Percentiles rank a stretch among this genome's conserved stretches.
These are phyloP conservation scores for Chironex yamaguchii DNA, from an alignment of 30 jellyfish, hydroid and myxozoan genomes.

Conservation along the genomic window DNA sequence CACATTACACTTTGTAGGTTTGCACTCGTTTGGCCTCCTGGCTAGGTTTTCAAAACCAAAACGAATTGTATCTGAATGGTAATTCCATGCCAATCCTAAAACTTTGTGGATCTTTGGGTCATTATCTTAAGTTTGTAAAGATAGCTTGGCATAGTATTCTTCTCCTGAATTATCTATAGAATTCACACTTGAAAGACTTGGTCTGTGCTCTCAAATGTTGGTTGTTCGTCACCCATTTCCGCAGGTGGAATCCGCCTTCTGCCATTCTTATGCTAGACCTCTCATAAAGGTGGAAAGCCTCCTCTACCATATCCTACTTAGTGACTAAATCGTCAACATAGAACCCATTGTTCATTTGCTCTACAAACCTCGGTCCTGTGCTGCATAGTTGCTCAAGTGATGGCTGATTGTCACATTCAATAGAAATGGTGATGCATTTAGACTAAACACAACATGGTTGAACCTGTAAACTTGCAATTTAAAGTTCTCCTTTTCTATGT, in stretches of 20 bases:
- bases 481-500: background rate
- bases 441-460: background rate
- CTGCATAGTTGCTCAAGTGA: too few species aligned
- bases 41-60: background rate
- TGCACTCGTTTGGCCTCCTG: background rate
- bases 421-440: background rate
- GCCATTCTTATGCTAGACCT: too few species aligned
- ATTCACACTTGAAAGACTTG: too few species aligned
- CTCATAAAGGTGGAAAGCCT: too few species aligned
- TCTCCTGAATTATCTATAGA: background rate
- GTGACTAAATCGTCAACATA: too few species aligned
- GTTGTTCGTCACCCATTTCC: too few species aligned
- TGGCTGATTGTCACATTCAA: background rate
- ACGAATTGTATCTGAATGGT: conserved; percentile 5
- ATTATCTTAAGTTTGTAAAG: background rate
- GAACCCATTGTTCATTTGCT: too few species aligned
- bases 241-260: too few species aligned
- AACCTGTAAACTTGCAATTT: background rate
- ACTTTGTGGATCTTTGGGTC: conserved; percentile 6
- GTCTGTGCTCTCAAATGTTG: too few species aligned
- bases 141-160: conserved; percentile 12
- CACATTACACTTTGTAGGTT: conserved; percentile 13
- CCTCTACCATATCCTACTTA: too few species aligned
- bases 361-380: too few species aligned
- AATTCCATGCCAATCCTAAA: conserved; percentile 36